A percentile compares a stretch with the other conserved stretches of the same genome.
These are phyloP conservation scores for Clupea harengus DNA, from an alignment of 2,113 vertebrate species.

Conservation along the genomic window DNA sequence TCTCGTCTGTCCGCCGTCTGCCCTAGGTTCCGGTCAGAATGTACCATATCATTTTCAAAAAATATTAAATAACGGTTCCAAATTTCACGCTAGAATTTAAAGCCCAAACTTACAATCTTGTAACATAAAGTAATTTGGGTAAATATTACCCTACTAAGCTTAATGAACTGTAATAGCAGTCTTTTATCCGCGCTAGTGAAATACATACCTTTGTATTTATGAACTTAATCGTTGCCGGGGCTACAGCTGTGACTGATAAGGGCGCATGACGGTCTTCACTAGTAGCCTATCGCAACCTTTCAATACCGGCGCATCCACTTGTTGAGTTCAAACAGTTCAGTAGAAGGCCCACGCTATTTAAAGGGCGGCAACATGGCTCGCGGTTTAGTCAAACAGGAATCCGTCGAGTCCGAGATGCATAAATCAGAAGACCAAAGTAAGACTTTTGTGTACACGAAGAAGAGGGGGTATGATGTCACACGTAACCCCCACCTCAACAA, in stretches of 20 bases:
- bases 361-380: slow-evolving; percentile 67
- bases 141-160: not conserved
- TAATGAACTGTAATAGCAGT: not conserved
- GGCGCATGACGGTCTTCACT: slow-evolving; percentile 1
- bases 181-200: not conserved
- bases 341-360: slow-evolving; percentile 61
- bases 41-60: not conserved
- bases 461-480: slow-evolving; percentile 81
- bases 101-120: not conserved
- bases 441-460: slow-evolving; percentile 71
- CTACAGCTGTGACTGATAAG: not conserved
- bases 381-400: slow-evolving; percentile 63
- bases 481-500: slow-evolving; percentile 84
- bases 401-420: slow-evolving; percentile 69
- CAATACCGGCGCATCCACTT: slow-evolving; percentile 58
- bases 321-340: slow-evolving; percentile 57
- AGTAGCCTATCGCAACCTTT: slow-evolving; percentile 15
- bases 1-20: no score
- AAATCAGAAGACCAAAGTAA: slow-evolving; percentile 54
- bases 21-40: no score
- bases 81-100: not conserved
- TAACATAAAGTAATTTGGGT: not conserved
- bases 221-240: not conserved
- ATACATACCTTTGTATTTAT: not conserved
- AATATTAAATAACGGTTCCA: not conserved